Conservation (phyloP, 2,797 vertebrate genomes). For the Lepus oiostolus region DNA sequence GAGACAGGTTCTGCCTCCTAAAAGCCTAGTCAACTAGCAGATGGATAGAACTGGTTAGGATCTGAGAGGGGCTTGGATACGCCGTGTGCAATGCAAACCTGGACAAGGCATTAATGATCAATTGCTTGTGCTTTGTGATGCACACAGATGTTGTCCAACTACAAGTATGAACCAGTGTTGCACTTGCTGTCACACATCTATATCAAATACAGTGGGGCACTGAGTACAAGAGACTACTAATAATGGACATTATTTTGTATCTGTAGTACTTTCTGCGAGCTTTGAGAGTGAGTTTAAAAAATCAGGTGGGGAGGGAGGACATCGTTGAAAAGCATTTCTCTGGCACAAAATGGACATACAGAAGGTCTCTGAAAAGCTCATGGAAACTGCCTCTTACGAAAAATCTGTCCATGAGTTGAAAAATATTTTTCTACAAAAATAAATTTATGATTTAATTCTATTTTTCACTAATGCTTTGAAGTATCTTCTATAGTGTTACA, state of each 20-base stretch:
- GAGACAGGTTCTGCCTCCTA: background rate
- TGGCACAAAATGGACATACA: background rate
- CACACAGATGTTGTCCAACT: too few species aligned
- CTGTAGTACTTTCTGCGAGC: background rate
- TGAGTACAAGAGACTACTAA: background rate
- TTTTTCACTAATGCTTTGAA: too few species aligned
- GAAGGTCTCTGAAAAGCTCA: too few species aligned
- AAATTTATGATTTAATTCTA: too few species aligned
- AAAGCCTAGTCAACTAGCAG: background rate
- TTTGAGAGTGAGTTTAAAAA: background rate
- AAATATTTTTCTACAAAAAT: too few species aligned
- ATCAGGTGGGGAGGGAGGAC: background rate
- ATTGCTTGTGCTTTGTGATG: rapidly evolving
- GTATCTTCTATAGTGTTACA: too few species aligned
- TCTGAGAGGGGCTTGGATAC: background rate
- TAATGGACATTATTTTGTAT: background rate
- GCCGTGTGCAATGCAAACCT: rapidly evolving
- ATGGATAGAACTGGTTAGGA: background rate
- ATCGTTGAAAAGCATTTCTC: background rate
- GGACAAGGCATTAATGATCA: background rate
- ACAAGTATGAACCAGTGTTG: background rate
- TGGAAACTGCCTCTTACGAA: too few species aligned
- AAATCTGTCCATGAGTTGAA: too few species aligned
- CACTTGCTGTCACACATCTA: background rate
- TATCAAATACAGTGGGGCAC: background rate